phyloP scores from a whole-genome alignment of 1,140 invertebrate genomes.

The Pomacea maculata region DNA sequence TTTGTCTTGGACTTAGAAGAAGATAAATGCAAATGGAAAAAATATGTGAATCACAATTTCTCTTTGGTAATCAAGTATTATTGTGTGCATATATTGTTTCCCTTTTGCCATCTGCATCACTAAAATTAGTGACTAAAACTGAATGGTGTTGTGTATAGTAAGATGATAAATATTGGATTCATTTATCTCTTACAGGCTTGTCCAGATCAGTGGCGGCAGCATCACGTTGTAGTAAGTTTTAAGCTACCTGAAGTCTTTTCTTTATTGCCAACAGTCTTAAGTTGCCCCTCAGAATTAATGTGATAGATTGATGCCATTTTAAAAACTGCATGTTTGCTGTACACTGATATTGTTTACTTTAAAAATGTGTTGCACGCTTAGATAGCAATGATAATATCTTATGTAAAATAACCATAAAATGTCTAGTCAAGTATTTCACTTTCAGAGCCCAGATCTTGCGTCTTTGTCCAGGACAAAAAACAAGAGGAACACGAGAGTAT shows the following conservation, averaged over 20 bases:
- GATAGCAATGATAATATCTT: no score
- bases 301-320: no score
- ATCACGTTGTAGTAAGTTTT: slow-evolving; percentile 19
- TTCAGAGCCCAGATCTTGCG: background rate
- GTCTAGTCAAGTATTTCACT: background rate
- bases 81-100: background rate
- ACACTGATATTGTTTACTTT: no score
- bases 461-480: background rate
- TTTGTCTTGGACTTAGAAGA: no score
- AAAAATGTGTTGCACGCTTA: no score
- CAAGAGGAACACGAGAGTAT: slow-evolving; percentile 5
- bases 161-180: background rate
- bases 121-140: background rate
- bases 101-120: background rate
- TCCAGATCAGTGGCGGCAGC: slow-evolving; percentile 24
- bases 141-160: background rate
- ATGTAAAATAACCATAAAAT: no score
- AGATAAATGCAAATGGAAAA: no score
- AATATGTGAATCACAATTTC: no score
- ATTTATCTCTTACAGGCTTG: slow-evolving; percentile 18
- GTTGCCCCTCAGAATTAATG: background rate
- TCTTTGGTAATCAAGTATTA: no score
- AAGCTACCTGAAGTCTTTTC: background rate
- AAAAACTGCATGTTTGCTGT: no score
- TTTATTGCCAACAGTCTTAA: background rate